Evolutionary conservation across 2,888 invertebrate genomes (phyloP), one percentile per base, ranked within the genome.

Genomic region (Nudaria mundana): DNA sequence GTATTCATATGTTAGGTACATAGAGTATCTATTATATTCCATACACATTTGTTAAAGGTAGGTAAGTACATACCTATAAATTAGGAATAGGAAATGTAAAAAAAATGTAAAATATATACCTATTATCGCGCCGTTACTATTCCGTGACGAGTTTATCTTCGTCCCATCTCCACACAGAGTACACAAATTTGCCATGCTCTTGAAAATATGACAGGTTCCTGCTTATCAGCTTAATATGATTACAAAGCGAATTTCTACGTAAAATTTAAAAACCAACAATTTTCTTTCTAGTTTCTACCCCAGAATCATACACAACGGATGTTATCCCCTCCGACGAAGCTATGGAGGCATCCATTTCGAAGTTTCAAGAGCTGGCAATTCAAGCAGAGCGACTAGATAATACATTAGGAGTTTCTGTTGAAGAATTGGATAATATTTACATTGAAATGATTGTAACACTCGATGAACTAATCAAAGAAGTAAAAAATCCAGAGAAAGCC

Each of bases 401-500:
- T 2, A 50, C 54, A 25, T 53, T 40, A 0, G 40, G 54, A 2
- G 25, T 56, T 0, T 49, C 66, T 0, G 2, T 26, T 10, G 72
- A 71, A 25, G 63, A 74, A 2, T 50, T 44, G 1, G 56, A 69
- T 3, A 25, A 44, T 1, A 37, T 65, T 0, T 67, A 71, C 37
- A 44, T 63, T 0, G 57, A 66, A 13, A 71, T 80, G 48, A 48
- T 61, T 4, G 32, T 44, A 1, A 42, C 51, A 0, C 6, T 81
- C 2, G 59, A 66, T 15, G 58, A 70, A 3, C 45, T 85, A 2
- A 60, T 53, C 2, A 56, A 69, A 8, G 44, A 62, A 3, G 40
- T 79, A 0, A 63, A 58, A 35, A 52, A 67, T n/a, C 48, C 62
- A 0, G 56, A 56, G 3, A 66, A 76, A 12, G 69, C 73, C 0